These are phyloP conservation scores for Triplophysa yarkandensis DNA, from an alignment of 2,797 vertebrate species.

Conservation along the genomic window DNA sequence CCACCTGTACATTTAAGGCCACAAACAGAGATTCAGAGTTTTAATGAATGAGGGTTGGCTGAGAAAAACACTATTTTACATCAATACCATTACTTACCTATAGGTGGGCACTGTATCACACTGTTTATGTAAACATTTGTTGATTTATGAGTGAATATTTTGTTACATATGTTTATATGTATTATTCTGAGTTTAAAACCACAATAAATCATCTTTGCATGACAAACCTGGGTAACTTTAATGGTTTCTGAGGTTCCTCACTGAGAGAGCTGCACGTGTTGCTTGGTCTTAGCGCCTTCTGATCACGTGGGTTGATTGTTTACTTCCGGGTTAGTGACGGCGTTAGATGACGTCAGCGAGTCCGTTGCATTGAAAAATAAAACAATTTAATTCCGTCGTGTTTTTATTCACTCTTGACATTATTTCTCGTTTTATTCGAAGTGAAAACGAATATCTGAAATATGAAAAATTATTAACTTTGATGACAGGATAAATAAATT, in stretches of 20 bases:
- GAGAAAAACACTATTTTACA: not conserved
- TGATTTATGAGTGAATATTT: not conserved
- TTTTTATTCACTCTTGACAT: not conserved
- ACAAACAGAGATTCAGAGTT: not conserved
- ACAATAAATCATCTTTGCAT: not conserved
- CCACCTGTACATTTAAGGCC: not conserved
- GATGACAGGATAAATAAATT: too few relatives aligned
- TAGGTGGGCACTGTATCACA: not conserved
- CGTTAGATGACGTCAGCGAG: too few relatives aligned
- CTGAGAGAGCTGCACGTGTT: not conserved
- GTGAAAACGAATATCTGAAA: too few relatives aligned
- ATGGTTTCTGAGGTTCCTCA: not conserved
- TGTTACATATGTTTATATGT: too few relatives aligned
- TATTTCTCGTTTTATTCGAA: not conserved
- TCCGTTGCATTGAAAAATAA: too few relatives aligned
- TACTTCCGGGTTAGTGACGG: slow-evolving; percentile 41
- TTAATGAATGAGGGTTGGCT: not conserved
- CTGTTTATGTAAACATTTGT: not conserved
- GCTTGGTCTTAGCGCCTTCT: slow-evolving; percentile 21
- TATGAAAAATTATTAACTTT: too few relatives aligned
- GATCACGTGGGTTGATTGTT: slow-evolving; percentile 27
- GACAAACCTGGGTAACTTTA: slow-evolving; percentile 11
- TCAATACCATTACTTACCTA: too few relatives aligned
- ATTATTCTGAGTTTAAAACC: too few relatives aligned
- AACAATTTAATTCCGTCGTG: not conserved